These are phyloP conservation scores for Diacarnus erythraeanus DNA, from an alignment of 37 sponge, comb jelly and placozoan genomes.

Conservation along the genomic window DNA sequence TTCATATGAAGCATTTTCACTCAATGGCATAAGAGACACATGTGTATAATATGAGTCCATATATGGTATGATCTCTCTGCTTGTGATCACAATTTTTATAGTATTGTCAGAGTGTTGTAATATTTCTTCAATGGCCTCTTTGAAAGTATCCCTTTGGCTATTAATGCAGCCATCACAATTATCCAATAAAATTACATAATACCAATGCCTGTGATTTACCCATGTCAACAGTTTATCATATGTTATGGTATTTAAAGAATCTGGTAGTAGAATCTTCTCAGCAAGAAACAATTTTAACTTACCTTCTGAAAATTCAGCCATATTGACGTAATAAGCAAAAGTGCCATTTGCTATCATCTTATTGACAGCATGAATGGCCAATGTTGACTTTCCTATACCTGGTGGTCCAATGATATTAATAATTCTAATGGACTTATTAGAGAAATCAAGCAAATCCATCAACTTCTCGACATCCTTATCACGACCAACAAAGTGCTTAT, in stretches of 20 bases:
- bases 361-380: conserved; percentile 22
- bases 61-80: neutral
- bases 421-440: neutral
- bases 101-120: neutral
- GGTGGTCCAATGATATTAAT: conserved; percentile 34
- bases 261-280: conserved; percentile 16
- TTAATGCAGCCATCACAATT: conserved; percentile 25
- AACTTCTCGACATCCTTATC: neutral
- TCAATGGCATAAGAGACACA: neutral
- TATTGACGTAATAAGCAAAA: conserved; percentile 17
- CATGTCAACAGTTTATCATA: conserved; percentile 4
- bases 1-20: neutral
- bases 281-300: neutral
- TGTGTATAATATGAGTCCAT: neutral
- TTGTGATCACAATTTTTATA: conserved; percentile 18
- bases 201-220: neutral
- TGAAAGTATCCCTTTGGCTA: neutral
- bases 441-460: neutral
- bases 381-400: conserved; percentile 34
- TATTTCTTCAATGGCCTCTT: conserved; percentile 1
- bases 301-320: neutral
- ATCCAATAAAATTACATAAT: conserved; percentile 12
- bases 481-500: conserved; percentile 22
- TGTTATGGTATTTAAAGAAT: neutral
- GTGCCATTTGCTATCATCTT: neutral